Base-by-base conservation (phyloP, 2,797 vertebrate species). In the Gymnothorax javanicus region DNA sequence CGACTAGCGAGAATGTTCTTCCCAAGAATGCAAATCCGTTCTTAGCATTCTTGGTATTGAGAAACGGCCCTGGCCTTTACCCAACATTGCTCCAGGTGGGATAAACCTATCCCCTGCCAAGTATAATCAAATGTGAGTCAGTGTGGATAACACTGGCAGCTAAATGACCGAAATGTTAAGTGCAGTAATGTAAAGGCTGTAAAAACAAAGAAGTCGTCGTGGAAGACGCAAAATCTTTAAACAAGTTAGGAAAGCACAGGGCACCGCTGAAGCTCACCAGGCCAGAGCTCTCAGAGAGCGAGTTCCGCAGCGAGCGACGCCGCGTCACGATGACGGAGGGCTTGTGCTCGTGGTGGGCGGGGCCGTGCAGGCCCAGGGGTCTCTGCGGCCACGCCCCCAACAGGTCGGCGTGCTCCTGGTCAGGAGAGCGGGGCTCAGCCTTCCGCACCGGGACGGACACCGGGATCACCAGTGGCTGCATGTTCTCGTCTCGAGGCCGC, bases 291-390 rank as follows among this genome's bases (percentile, higher is more conserved):
- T 99, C 98, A 0, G 95, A 91, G 83, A 95, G 91, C 0, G 96
- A 96, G 90, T 95, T 97, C 79, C 97, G 96, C 83, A 97, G 96
- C 0, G 97, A 98, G 89, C 97, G 96, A 23, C 98, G 96, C 11
- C 98, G 96, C 0, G 97, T 98, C 89, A 99, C 98, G 0, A 99
- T 99, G 90, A 99, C 98, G 0, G 98, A 98, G 8, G 97, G 96
- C 75, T 98, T 98, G 91, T 97, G 96, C 85, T 98, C 97, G 0
- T 94, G 85, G 0, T 90, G 89, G 92, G 93, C 90, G 11, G 93
- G 93, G 85, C 98, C 97, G 0, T 93, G 96, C 0, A 90, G 88
- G 75, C 93, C 90, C 0, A 92, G 87, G 7, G 92, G 89, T 88
- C 93, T 93, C 62, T 89, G 94, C 2, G 92, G 89, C 95, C 95